Percentiles rank a stretch among this genome's conserved stretches.
Conservation (phyloP, 2,888 invertebrate genomes). For the Disparrhopalites patrizii region DNA sequence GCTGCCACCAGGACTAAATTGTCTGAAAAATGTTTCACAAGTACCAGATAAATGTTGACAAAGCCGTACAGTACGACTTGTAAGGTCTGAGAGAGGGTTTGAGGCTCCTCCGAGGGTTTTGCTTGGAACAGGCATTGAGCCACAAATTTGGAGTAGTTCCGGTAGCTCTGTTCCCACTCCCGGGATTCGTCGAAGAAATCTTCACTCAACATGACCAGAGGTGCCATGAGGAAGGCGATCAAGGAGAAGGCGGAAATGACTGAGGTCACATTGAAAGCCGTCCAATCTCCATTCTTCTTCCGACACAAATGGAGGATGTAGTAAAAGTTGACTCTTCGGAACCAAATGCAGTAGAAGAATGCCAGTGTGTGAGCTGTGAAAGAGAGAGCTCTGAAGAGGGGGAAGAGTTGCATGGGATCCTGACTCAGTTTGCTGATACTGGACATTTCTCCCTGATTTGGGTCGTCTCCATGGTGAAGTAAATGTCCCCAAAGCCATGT, state of each 20-base stretch:
- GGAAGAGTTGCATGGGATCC: background rate
- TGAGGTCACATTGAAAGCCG: background rate
- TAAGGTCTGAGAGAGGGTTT: background rate
- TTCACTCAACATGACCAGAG: conserved; percentile 3
- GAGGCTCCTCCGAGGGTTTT: background rate
- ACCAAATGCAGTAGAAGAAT: conserved; percentile 7
- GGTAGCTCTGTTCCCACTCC: conserved; percentile 3
- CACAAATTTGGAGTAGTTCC: background rate
- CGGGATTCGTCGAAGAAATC: conserved; percentile 4
- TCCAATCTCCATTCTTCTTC: background rate
- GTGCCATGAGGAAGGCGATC: background rate
- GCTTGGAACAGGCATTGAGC: conserved; percentile 2
- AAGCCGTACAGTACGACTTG: background rate
- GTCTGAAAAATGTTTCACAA: conserved; percentile 12
- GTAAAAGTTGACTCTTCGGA: background rate
- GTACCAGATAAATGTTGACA: background rate
- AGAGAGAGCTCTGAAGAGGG: background rate
- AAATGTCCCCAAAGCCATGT: conserved; percentile 2
- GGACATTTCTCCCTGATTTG: too few species aligned
- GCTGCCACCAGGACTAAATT: background rate
- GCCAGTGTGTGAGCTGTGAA: conserved; percentile 1
- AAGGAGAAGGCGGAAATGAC: background rate
- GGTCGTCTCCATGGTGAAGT: too few species aligned
- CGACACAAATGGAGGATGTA: conserved; percentile 10
- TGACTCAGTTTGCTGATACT: too few species aligned